phyloP scores from a whole-genome alignment of 2,797 vertebrate species.

The Notoglanidium macrostoma region DNA sequence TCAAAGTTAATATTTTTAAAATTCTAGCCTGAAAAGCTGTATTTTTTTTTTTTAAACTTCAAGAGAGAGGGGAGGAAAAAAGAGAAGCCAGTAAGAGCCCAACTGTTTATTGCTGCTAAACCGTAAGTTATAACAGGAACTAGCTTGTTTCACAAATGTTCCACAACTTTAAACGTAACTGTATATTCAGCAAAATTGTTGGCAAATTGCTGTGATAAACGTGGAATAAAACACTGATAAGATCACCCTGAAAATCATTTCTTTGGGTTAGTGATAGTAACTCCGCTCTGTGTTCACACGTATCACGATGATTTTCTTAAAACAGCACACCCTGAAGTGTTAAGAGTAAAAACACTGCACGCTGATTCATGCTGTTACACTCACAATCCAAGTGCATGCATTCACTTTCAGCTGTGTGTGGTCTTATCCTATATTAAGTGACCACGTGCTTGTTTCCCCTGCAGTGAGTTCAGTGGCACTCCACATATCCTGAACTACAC shows the following conservation, averaged over 20 bases:
- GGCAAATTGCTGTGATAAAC: neutral
- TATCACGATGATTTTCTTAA: too few relatives aligned
- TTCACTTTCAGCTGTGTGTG: neutral
- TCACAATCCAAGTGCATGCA: neutral
- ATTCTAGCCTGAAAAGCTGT: neutral
- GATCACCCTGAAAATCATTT: too few relatives aligned
- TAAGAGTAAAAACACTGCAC: neutral
- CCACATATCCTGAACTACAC: constrained; percentile 87
- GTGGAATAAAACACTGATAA: neutral
- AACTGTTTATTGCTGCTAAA: neutral
- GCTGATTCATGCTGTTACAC: neutral
- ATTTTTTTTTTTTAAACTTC: neutral
- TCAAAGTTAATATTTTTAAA: neutral
- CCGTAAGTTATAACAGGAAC: neutral
- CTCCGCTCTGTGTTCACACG: too few relatives aligned
- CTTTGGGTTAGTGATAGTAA: too few relatives aligned
- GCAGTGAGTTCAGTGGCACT: constrained; percentile 85
- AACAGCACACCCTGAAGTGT: neutral
- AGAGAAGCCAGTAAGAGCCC: neutral
- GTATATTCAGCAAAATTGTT: neutral
- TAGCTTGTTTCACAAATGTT: neutral
- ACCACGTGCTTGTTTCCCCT: constrained; percentile 11
- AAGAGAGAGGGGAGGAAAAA: neutral
- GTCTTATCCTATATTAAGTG: neutral
- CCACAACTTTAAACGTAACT: neutral